Conservation (phyloP, 92 coral and sea anemone species). For the Bergia puertoricense region DNA sequence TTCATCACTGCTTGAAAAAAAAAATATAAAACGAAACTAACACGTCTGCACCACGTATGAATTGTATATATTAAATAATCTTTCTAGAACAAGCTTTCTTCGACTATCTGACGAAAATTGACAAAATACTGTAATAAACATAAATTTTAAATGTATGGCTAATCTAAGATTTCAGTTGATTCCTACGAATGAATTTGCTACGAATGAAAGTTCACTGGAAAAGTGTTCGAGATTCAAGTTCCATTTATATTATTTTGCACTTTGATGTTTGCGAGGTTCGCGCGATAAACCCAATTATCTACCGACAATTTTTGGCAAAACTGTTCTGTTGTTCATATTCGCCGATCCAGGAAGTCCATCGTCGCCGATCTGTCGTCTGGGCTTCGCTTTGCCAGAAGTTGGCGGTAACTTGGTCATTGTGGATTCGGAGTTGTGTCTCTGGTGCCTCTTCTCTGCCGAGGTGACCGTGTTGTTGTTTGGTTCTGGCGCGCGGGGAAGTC, state of each 20-base stretch:
- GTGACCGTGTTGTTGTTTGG: constrained; percentile 66
- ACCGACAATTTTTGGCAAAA: constrained; percentile 98
- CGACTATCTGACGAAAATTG: neutral
- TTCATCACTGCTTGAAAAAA: neutral
- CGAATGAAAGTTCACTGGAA: constrained; percentile 21
- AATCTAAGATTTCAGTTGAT: neutral
- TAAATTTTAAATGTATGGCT: neutral
- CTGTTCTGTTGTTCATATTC: constrained; percentile 84
- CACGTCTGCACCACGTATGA: neutral
- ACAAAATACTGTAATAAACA: neutral
- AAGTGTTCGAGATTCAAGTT: neutral
- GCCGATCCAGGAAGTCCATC: constrained; percentile 67
- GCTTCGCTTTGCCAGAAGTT: constrained; percentile 85
- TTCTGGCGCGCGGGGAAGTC: constrained; percentile 96
- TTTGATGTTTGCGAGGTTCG: neutral
- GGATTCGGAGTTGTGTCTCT: constrained; percentile 69
- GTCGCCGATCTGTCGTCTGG: constrained; percentile 71
- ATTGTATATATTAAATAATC: constrained; percentile 4
- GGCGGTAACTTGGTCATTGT: constrained; percentile 90
- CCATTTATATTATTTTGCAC: neutral
- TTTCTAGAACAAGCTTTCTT: neutral
- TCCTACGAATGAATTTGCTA: constrained; percentile 20
- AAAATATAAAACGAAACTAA: neutral
- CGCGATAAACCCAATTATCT: constrained; percentile 54
- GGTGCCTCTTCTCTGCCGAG: constrained; percentile 64